These are phyloP conservation scores for Eutolmus rufibarbis DNA, from an alignment of 2,888 invertebrate genomes.

Conservation along the genomic window DNA sequence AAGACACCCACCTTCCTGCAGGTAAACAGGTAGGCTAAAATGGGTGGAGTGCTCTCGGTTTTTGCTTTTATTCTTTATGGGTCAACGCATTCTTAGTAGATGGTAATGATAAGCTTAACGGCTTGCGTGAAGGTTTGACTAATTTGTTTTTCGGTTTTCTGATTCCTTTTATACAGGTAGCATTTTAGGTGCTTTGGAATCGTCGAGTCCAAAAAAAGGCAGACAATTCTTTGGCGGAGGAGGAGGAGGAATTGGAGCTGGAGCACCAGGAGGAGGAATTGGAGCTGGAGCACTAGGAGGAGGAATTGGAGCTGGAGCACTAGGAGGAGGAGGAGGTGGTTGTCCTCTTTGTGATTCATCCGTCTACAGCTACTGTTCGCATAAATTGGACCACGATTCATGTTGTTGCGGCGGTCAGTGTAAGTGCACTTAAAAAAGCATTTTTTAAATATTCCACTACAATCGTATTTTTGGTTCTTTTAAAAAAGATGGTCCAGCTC, in stretches of 20 bases:
- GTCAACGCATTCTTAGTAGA: background rate
- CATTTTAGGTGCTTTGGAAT: background rate
- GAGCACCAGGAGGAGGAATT: background rate
- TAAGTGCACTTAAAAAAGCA: conserved; percentile 47
- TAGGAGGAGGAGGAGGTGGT: conserved; percentile 51
- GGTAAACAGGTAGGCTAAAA: background rate
- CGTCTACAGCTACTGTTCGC: conserved; percentile 78
- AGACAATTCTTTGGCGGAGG: background rate
- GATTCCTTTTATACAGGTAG: background rate
- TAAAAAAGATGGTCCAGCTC: background rate
- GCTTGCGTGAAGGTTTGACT: background rate
- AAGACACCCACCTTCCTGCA: background rate
- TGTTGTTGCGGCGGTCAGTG: conserved; percentile 72
- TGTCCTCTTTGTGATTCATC: conserved; percentile 81
- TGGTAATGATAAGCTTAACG: background rate
- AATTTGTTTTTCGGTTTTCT: background rate
- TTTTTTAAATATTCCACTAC: conserved; percentile 54
- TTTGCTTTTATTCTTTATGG: background rate
- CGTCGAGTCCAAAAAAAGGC: background rate
- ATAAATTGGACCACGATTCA: conserved; percentile 77
- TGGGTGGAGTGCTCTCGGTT: background rate
- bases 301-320: background rate
- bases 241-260: background rate
- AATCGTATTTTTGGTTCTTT: background rate
- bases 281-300: too few relatives aligned